These are phyloP conservation scores for Drosophila hydei DNA, from an alignment of 1,140 invertebrate genomes.

Conservation along the genomic window DNA sequence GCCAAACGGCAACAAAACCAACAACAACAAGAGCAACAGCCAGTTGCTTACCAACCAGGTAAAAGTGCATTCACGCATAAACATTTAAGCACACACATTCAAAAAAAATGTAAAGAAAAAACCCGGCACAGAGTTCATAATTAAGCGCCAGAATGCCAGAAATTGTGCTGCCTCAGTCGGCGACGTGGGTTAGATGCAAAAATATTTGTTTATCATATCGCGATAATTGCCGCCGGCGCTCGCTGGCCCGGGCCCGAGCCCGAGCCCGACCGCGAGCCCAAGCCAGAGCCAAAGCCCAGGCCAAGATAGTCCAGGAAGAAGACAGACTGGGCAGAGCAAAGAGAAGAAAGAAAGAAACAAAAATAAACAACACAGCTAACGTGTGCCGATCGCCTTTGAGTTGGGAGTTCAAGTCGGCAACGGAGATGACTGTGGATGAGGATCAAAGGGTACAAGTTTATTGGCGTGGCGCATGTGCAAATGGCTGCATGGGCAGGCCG, in stretches of 20 bases:
- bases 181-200: conserved; percentile 73
- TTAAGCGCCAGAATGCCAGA: conserved; percentile 78
- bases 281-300: conserved; percentile 3
- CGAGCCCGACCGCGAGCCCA: conserved; percentile 13
- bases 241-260: conserved; percentile 45
- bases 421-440: conserved; percentile 35
- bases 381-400: conserved; percentile 72
- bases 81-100: conserved; percentile 48
- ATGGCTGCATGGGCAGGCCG: conserved; percentile 56
- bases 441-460: conserved; percentile 76
- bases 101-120: conserved; percentile 26
- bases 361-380: conserved; percentile 45
- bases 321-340: conserved; percentile 28
- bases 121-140: conserved; percentile 65
- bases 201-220: conserved; percentile 82
- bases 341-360: conserved; percentile 36
- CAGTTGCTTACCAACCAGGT: conserved; percentile 45
- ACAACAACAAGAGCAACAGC: conserved; percentile 18
- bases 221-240: conserved; percentile 78
- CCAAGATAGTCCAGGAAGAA: conserved; percentile 22
- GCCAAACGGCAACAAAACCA: conserved; percentile 47
- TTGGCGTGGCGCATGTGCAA: conserved; percentile 77
- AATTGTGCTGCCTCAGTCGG: conserved; percentile 59
- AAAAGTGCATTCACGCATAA: conserved; percentile 67
- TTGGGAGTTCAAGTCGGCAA: conserved; percentile 39